Conservation (phyloP, 1,140 invertebrate species). For the Thereuonema tuberculata region DNA sequence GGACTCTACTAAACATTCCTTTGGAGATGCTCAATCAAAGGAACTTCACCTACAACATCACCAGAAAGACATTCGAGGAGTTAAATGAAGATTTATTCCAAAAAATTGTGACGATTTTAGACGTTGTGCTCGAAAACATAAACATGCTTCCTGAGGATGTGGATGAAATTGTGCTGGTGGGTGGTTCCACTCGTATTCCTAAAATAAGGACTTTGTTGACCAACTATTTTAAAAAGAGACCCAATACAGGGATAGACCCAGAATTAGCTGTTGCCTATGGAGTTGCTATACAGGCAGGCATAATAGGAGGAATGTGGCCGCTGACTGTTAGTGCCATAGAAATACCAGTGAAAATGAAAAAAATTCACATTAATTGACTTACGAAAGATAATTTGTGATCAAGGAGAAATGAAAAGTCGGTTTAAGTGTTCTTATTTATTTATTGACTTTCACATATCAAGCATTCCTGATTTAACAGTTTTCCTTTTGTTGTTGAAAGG, state of each 20-base stretch:
- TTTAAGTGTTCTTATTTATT: background rate
- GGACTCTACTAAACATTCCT: conserved; percentile 24
- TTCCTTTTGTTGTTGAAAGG: no score
- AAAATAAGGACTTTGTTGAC: conserved; percentile 36
- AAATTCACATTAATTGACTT: conserved; percentile 28
- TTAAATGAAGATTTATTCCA: conserved; percentile 22
- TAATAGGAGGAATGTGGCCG: conserved; percentile 40
- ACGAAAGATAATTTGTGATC: background rate
- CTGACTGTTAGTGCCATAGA: conserved; percentile 39
- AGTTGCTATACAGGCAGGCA: conserved; percentile 39
- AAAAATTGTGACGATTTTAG: conserved; percentile 19
- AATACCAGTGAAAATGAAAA: conserved; percentile 29
- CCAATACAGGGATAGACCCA: conserved; percentile 36
- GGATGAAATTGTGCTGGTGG: conserved; percentile 39
- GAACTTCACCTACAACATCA: conserved; percentile 26
- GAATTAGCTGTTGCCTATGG: conserved; percentile 38
- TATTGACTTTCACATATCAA: background rate
- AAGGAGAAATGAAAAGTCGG: no score
- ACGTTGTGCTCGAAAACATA: conserved; percentile 31
- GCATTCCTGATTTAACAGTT: no score
- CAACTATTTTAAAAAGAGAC: conserved; percentile 31
- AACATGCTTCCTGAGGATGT: conserved; percentile 32
- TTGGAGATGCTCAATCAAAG: conserved; percentile 20
- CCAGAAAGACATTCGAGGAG: conserved; percentile 27
- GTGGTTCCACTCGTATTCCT: conserved; percentile 38